phyloP scores from a whole-genome alignment of 2,797 vertebrate species.

The Artibeus jamaicensis region DNA sequence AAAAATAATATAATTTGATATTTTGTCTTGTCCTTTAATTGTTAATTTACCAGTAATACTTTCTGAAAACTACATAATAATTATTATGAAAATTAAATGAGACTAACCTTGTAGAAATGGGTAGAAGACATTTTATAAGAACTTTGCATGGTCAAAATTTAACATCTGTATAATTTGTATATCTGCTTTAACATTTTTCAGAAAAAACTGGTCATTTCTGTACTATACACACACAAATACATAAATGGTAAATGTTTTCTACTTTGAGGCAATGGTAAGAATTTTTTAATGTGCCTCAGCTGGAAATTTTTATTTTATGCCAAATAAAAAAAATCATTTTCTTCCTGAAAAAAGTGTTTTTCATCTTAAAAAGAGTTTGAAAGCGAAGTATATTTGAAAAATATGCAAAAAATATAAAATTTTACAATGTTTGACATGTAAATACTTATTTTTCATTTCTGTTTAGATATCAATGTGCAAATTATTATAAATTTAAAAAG shows the following conservation, averaged over 20 bases:
- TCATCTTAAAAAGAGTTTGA: constrained; percentile 53
- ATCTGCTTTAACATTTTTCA: constrained; percentile 7
- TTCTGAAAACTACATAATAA: background rate
- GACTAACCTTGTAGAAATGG: background rate
- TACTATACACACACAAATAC: constrained; percentile 58
- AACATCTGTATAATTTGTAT: background rate
- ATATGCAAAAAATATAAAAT: background rate
- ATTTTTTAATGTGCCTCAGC: constrained; percentile 61
- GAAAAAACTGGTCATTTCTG: constrained; percentile 54
- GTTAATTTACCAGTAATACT: background rate
- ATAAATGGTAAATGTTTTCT: constrained; percentile 38
- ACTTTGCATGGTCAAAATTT: background rate
- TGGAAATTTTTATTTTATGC: constrained; percentile 56
- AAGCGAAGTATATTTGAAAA: constrained; percentile 49
- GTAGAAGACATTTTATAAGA: background rate
- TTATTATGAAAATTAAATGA: background rate
- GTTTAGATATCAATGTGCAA: background rate
- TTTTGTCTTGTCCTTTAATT: background rate
- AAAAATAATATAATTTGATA: background rate
- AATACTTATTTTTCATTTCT: background rate
- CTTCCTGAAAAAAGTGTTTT: constrained; percentile 36
- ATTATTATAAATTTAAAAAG: background rate
- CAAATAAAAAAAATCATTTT: constrained; percentile 58
- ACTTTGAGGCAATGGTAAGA: constrained; percentile 67
- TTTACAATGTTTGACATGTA: constrained; percentile 31